Evolutionary conservation across 2,113 vertebrate genomes (phyloP), one percentile per base, ranked within the genome.

Genomic region (Zootoca vivipara): DNA sequence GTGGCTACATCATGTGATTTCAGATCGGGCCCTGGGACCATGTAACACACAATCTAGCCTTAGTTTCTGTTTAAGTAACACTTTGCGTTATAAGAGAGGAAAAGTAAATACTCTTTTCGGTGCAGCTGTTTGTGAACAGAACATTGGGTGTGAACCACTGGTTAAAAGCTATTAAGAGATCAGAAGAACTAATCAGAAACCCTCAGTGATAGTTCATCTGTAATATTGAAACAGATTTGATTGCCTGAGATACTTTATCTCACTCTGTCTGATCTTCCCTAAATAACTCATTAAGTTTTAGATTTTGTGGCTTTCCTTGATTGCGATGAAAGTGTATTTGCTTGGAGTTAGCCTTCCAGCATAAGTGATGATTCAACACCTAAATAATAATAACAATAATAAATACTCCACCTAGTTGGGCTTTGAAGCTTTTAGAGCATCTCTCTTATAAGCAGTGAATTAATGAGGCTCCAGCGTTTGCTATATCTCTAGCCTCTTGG

Each of bases 121-220:
- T 91, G 70, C 46, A 80, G 58, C 70, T 87, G 90, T 73, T 92
- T 90, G 79, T 92, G 85, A 92, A 90, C 9, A 89, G 78, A 79
- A 90, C 84, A 91, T 46, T 91, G 89, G 40, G 83, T 56, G 6
- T 89, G 87, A 90, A 73, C 46, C 30, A 69, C 81, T 93, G 5
- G 1, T 86, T 85, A 77, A 6, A n/a, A 86, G 82, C 4, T 3
- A 4, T 87, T 89, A 52, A 28, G 75, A 88, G 33, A 1, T 89
- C 1, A 6, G 12, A 82, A 35, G 38, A 69, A 1, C 3, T 78
- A 82, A 89, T 87, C 85, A 30, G 46, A 64, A n/a, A 2, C 70
- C 73, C 33, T 2, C 1, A n/a, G 30, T 90, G 62, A 78, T 22
- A 13, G 62, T 9, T 46, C 73, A 38, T 78, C 72, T 70, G 3